Base-by-base conservation (phyloP, 1,140 invertebrate species). In the Aphelenchoides fujianensis region DNA sequence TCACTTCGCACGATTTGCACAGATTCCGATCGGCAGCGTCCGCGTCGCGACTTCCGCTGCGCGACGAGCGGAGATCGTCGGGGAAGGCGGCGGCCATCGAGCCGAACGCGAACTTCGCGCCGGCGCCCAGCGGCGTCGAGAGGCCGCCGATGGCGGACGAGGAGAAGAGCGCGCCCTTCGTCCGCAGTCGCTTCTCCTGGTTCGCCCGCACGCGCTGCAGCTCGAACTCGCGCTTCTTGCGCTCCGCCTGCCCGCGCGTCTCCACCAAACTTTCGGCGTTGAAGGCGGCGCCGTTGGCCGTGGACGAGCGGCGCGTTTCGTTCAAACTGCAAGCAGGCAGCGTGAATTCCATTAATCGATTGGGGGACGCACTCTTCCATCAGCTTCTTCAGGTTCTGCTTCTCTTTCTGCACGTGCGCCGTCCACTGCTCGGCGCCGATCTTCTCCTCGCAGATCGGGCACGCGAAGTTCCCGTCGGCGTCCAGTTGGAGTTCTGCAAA, bases 381-480 rank as follows among this genome's bases (percentile, higher is more conserved):
- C 35, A 23, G 27, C 30, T 72, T 55, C 12, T 12, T 16, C 36
- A 72, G 63, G 7, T 62, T 72, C 34, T 53, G 19, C 30, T 31
- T 63, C 35, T 72, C 70, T 19, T 71, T 34, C 32, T 72, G 31
- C 37, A 72, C 5, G 53, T 72, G 70, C 52, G 35, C 35, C 19
- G 41, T 23, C 41, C 69, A 72, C 19, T 27, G 27, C 34, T 68
- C 37, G 12, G 30, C 23, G 1, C 30, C 71, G 32, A 72, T 19
- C 32, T 72, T 72, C n/a, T 73, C 70, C 16, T 72, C 70, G 34
- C 70, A 72, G 41, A 72, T 30, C 2, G 70, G 70, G 34, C 70
- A 72, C 23, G 41, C 59, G n/a, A 72, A 32, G n/a, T 73, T 73
- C 16, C 70, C 70, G 28, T 72, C 70, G 31, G 28, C 28, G 52